Conservation (phyloP, 2,113 vertebrate species). For the Cyanoderma ruficeps region DNA sequence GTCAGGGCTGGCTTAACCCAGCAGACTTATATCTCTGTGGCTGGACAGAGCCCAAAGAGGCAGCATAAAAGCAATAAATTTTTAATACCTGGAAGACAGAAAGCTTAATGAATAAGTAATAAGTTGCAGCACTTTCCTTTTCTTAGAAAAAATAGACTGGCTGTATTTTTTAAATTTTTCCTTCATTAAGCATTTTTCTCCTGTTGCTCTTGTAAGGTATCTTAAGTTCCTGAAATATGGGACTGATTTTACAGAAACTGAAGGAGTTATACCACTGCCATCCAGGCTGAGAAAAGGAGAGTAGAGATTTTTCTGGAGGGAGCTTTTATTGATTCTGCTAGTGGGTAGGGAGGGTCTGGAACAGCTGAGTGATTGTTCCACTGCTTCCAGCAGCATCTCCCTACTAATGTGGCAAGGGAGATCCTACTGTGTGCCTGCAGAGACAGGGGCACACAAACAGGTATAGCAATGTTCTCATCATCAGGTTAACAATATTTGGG, state of each 20-base stretch:
- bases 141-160: not conserved
- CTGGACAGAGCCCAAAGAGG: not conserved
- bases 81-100: not conserved
- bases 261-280: not conserved
- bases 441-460: not conserved
- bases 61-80: not conserved
- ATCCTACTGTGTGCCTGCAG: not conserved
- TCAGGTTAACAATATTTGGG: not conserved
- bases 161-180: not conserved
- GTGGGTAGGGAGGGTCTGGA: not conserved
- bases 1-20: not conserved
- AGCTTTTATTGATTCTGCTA: not conserved
- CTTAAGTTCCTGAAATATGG: not conserved
- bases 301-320: not conserved
- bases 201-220: not conserved
- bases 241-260: not conserved
- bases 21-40: not conserved
- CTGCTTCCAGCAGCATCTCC: not conserved
- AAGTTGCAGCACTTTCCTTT: not conserved
- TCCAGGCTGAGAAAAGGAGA: not conserved
- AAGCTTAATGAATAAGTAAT: conserved; percentile 31
- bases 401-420: not conserved
- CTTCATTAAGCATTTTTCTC: not conserved
- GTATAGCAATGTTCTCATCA: not conserved
- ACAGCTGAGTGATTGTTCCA: not conserved